A percentile compares a stretch with the other conserved stretches of the same genome.
These are phyloP conservation scores for Hydriomena furcata DNA, from an alignment of 2,888 invertebrate species.

Conservation along the genomic window DNA sequence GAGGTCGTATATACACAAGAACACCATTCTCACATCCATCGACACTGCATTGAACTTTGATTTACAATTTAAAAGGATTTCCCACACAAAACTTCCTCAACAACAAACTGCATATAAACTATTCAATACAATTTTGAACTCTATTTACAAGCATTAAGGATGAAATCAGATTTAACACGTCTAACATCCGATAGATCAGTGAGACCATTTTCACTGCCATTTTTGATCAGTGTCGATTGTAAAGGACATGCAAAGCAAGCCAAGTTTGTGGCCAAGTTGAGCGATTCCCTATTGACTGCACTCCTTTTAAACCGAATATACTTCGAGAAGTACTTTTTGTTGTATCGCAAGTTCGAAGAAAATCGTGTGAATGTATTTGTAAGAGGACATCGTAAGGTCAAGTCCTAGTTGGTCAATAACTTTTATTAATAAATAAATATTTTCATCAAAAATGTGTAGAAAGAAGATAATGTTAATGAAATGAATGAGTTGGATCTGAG, in stretches of 20 bases:
- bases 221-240: conserved; percentile 67
- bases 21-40: conserved; percentile 13
- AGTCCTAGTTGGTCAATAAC: too few species aligned
- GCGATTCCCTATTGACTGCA: conserved; percentile 53
- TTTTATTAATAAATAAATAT: too few species aligned
- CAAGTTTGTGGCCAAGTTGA: conserved; percentile 59
- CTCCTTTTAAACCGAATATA: conserved; percentile 27
- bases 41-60: conserved; percentile 6
- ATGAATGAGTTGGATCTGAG: too few species aligned
- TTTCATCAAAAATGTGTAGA: too few species aligned
- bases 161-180: conserved; percentile 8
- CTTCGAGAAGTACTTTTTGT: conserved; percentile 2
- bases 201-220: conserved; percentile 63
- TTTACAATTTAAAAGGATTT: conserved; percentile 15
- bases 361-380: neutral
- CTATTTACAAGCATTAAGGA: conserved; percentile 8
- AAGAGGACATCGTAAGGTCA: too few species aligned
- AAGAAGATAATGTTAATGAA: too few species aligned
- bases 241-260: conserved; percentile 65
- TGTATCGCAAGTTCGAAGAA: conserved; percentile 10
- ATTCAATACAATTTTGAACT: conserved; percentile 1
- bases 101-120: neutral
- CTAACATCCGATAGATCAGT: conserved; percentile 39
- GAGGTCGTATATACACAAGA: neutral
- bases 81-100: conserved; percentile 18